These are phyloP conservation scores for Pammene fasciana DNA, from an alignment of 2,888 invertebrate species.

Conservation along the genomic window DNA sequence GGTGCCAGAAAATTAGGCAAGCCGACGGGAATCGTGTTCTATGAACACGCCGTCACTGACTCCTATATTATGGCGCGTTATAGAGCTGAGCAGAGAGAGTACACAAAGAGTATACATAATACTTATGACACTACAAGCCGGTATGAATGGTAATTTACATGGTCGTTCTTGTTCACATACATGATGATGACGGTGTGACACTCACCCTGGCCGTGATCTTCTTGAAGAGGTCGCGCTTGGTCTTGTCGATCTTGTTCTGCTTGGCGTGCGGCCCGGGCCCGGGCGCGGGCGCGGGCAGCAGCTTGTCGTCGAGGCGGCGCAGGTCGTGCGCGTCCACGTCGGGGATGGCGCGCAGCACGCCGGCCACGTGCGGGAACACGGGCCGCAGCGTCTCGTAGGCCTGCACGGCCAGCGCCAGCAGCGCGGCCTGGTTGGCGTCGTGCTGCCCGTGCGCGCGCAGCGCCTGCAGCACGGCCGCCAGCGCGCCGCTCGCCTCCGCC, in stretches of 20 bases:
- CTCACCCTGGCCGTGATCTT: conserved; percentile 91
- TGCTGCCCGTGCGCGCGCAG: conserved; percentile 95
- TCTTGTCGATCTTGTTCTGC: conserved; percentile 94
- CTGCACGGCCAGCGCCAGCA: conserved; percentile 91
- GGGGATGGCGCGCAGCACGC: conserved; percentile 90
- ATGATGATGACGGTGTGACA: conserved; percentile 8
- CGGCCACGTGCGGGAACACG: conserved; percentile 87
- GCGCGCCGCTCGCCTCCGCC: conserved; percentile 82
- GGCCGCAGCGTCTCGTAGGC: conserved; percentile 91
- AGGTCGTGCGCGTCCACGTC: conserved; percentile 91
- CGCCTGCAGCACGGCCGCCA: conserved; percentile 90
- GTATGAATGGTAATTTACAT: too few species aligned
- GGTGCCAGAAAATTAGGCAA: too few species aligned
- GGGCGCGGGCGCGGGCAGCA: conserved; percentile 85
- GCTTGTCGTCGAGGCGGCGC: conserved; percentile 93
- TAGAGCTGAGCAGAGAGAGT: too few species aligned
- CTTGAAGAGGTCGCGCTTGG: conserved; percentile 95
- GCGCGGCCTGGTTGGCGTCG: conserved; percentile 92
- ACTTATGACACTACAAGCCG: too few species aligned
- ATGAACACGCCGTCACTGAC: too few species aligned
- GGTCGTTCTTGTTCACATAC: too few species aligned
- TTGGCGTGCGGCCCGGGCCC: conserved; percentile 88
- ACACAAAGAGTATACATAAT: too few species aligned
- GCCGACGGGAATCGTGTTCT: too few species aligned
- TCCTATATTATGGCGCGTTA: too few species aligned